A percentile compares a stretch with the other conserved stretches of the same genome.
These are phyloP conservation scores for Eunapius fragilis DNA, from an alignment of 37 sponge, comb jelly and placozoan genomes.

Conservation along the genomic window DNA sequence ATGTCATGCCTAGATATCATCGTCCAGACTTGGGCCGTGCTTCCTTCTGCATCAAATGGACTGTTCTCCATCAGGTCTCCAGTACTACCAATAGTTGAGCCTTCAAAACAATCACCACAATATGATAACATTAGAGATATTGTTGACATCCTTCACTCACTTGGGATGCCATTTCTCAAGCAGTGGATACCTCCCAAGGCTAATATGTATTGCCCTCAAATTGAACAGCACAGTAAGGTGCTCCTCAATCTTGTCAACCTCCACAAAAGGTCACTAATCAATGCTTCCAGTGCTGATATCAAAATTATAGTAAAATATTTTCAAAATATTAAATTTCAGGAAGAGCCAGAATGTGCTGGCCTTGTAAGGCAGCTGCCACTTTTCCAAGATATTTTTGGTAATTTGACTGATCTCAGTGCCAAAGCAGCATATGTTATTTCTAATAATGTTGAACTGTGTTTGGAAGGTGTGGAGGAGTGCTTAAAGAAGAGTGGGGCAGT, in stretches of 20 bases:
- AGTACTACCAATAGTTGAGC: not conserved
- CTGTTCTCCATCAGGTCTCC: constrained; percentile 2
- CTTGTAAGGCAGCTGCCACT: constrained; percentile 36
- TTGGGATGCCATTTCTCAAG: constrained; percentile 38
- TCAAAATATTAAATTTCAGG: not conserved
- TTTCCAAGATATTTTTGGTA: constrained; percentile 43
- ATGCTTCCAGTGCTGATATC: not conserved
- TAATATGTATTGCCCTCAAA: constrained; percentile 13
- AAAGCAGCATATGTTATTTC: constrained; percentile 40
- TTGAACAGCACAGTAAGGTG: constrained; percentile 5
- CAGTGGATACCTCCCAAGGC: not conserved
- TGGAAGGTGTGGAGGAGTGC: constrained; percentile 36
- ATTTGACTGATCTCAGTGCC: constrained; percentile 1
- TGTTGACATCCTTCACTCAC: not conserved
- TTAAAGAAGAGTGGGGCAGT: not conserved
- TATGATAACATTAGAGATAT: not conserved
- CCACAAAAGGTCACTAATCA: not conserved
- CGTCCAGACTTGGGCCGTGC: constrained; percentile 24
- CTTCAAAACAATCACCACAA: not conserved
- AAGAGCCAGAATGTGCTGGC: not conserved
- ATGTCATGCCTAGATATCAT: not conserved
- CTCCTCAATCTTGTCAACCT: constrained; percentile 20
- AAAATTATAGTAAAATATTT: constrained; percentile 25
- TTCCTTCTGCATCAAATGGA: not conserved
- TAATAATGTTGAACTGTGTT: not conserved